Base-by-base conservation (phyloP, 2,888 invertebrate species). In the Abrostola tripartita region DNA sequence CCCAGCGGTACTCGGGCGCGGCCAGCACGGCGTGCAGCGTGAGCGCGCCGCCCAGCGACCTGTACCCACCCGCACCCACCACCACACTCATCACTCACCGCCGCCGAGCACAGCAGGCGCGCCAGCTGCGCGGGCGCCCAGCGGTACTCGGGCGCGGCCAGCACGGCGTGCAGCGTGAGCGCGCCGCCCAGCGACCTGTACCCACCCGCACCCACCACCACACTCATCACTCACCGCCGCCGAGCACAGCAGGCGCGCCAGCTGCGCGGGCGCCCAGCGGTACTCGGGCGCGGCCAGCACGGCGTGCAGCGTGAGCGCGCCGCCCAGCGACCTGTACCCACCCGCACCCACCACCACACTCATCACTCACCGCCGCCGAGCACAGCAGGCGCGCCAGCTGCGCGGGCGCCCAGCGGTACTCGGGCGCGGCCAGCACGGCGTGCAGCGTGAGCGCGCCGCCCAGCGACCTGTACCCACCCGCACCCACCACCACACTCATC, bases 121-220 rank as follows among this genome's bases (percentile, higher is more conserved):
- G 76, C 77, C 70, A 58, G 68, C 65, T 60, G 71, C 70, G 62
- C 72, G 63, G 24, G 61, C 69, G 62, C 70, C 66, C 70, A 66
- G 76, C 67, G 65, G 52, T 51, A 38, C 65, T 53, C 52, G 60
- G 55, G 72, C 72, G 67, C 66, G 61, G 64, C 70, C 72, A 69
- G 68, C 74, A 63, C 76, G 71, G 74, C 59, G 64, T 57, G 35
- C 44, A 47, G 44, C 44, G 44, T 47, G 64, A 50, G 70, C 67
- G 55, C 73, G 74, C 71, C 54, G 62, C 67, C 74, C 74, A 74
- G 70, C 76, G 66, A 86, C 76, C 74, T 11, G 41, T 37, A 38
- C 36, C 42, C 59, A 38, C 76, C 68, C 85, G 68, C 82, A 60
- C 78, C 76, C 50, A 83, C 83, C 89, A 64, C 74, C 71, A n/a